A percentile compares a stretch with the other conserved stretches of the same genome.
Evolutionary conservation across 2,888 invertebrate genomes (phyloP).

Genomic region (Cerastis leucographa): DNA sequence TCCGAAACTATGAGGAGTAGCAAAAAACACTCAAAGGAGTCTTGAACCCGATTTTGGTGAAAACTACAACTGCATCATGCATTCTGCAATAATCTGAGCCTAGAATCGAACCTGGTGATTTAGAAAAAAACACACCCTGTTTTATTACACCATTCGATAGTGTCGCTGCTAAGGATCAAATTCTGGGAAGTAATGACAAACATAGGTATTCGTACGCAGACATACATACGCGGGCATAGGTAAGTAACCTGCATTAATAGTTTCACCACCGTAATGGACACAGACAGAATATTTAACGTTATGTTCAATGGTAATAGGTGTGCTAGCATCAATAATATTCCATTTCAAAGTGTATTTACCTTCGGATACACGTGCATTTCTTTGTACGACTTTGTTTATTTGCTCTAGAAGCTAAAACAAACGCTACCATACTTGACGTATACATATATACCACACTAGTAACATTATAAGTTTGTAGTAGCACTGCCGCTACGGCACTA

Average conservation of each 20-base stretch:
- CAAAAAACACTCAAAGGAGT: too few relatives aligned
- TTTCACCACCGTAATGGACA: neutral
- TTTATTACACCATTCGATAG: too few relatives aligned
- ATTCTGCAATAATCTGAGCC: too few relatives aligned
- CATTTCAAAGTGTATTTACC: constrained; percentile 29
- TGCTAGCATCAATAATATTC: constrained; percentile 5
- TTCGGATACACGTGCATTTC: constrained; percentile 28
- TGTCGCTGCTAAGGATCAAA: too few relatives aligned
- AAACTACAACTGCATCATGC: too few relatives aligned
- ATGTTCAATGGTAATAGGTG: neutral
- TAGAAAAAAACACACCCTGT: too few relatives aligned
- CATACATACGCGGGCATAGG: too few relatives aligned
- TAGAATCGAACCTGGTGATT: too few relatives aligned
- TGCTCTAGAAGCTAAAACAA: constrained; percentile 29
- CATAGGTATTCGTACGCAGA: too few relatives aligned
- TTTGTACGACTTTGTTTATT: constrained; percentile 42
- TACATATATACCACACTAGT: constrained; percentile 11
- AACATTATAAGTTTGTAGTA: constrained; percentile 30
- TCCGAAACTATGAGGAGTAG: too few relatives aligned
- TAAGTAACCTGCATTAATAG: neutral
- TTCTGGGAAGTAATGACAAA: too few relatives aligned
- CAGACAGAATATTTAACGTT: neutral
- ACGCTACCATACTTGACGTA: constrained; percentile 8
- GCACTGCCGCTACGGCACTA: constrained; percentile 61
- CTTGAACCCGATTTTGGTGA: too few relatives aligned